Conservation (phyloP, 2,888 invertebrate genomes). For the Himalopsyche anomala region DNA sequence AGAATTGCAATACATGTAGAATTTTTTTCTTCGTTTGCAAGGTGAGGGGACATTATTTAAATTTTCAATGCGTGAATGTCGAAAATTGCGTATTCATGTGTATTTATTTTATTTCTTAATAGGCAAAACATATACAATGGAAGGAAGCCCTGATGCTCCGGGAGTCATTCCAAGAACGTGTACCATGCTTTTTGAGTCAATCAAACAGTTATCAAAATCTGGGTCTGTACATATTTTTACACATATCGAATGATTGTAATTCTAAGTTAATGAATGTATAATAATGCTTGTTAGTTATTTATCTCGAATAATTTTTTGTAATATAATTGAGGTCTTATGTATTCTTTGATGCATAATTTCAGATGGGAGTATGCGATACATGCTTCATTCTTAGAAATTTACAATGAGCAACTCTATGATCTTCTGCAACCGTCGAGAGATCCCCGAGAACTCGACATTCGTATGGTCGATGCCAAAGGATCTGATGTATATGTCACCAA, state of each 20-base stretch:
- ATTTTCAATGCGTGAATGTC: no score
- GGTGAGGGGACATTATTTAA: no score
- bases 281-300: background rate
- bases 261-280: background rate
- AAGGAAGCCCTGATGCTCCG: constrained; percentile 74
- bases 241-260: no score
- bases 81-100: no score
- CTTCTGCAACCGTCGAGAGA: constrained; percentile 73
- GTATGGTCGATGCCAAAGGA: constrained; percentile 74
- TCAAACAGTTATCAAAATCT: constrained; percentile 77
- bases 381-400: constrained; percentile 83
- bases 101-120: constrained; percentile 67
- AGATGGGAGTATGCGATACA: constrained; percentile 75
- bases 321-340: background rate
- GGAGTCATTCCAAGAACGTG: constrained; percentile 86
- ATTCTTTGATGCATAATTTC: constrained; percentile 11
- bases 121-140: constrained; percentile 88
- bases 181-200: constrained; percentile 79
- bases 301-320: background rate
- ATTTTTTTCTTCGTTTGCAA: no score
- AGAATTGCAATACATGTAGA: no score
- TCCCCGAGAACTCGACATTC: constrained; percentile 77
- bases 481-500: constrained; percentile 78
- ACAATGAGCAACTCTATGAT: constrained; percentile 82
- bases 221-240: constrained; percentile 74